Percentiles rank a stretch among this genome's conserved stretches.
phyloP scores from a whole-genome alignment of 1,140 invertebrate genomes.

The Drosophila truncata region DNA sequence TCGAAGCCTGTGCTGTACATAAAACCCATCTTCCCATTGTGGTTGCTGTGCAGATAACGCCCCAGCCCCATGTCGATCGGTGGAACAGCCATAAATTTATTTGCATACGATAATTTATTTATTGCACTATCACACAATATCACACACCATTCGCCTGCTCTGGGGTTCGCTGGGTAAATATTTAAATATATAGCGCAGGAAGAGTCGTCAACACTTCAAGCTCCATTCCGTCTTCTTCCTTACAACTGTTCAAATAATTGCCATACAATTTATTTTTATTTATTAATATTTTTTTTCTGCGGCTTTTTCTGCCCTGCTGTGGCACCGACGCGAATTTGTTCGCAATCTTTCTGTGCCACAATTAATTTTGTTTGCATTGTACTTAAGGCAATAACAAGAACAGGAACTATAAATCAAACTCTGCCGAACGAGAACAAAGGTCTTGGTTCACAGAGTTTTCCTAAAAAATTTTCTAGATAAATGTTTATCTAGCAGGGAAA shows the following conservation, averaged over 20 bases:
- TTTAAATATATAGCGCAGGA: conserved; percentile 35
- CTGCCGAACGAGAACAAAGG: conserved; percentile 33
- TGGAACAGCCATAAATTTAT: conserved; percentile 70
- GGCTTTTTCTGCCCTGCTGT: conserved; percentile 17
- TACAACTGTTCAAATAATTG: conserved; percentile 76
- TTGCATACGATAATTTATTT: conserved; percentile 82
- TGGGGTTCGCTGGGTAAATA: conserved; percentile 42
- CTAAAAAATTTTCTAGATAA: background rate
- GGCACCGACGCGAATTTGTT: conserved; percentile 49
- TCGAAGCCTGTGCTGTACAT: conserved; percentile 66
- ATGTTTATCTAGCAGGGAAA: conserved; percentile 5
- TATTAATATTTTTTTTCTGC: conserved; percentile 48
- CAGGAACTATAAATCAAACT: conserved; percentile 53
- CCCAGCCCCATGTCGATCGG: conserved; percentile 26
- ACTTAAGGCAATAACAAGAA: conserved; percentile 60
- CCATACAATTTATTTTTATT: conserved; percentile 46
- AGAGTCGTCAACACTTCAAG: conserved; percentile 44
- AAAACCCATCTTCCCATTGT: conserved; percentile 42
- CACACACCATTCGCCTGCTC: conserved; percentile 5
- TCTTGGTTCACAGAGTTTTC: conserved; percentile 9
- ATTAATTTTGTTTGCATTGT: conserved; percentile 74
- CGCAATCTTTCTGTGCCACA: conserved; percentile 58
- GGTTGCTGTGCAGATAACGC: conserved; percentile 55
- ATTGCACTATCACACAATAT: conserved; percentile 56
- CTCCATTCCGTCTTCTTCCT: conserved; percentile 65